Evolutionary conservation across 2,888 invertebrate genomes (phyloP).

Genomic region (Ligdia adustata): DNA sequence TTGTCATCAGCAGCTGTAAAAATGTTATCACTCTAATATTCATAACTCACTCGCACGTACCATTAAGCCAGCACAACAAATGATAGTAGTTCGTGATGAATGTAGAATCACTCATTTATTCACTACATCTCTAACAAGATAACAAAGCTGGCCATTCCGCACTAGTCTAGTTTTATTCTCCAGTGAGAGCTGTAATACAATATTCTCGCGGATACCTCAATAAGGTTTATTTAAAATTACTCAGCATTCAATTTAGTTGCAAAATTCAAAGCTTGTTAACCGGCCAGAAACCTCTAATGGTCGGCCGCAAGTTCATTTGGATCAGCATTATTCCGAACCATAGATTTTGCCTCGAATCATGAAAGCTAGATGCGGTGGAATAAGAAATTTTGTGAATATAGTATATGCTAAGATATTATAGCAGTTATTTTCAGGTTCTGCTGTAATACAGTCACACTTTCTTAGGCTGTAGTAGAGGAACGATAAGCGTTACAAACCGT

Average conservation of each 20-base stretch:
- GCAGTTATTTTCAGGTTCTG: too few species aligned
- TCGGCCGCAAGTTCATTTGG: conserved; percentile 36
- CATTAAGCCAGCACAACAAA: too few species aligned
- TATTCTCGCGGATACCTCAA: conserved; percentile 19
- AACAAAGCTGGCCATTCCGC: background rate
- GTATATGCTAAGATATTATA: too few species aligned
- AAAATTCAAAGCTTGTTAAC: conserved; percentile 37
- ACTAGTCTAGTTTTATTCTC: conserved; percentile 6
- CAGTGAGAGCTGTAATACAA: conserved; percentile 14
- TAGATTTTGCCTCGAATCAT: conserved; percentile 26
- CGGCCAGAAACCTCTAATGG: conserved; percentile 33
- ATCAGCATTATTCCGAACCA: conserved; percentile 37
- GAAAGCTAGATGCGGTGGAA: conserved; percentile 11
- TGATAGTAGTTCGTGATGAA: too few species aligned
- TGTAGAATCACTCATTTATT: too few species aligned
- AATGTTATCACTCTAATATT: too few species aligned
- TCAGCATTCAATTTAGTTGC: conserved; percentile 28
- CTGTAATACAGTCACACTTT: too few species aligned
- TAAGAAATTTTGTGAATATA: too few species aligned
- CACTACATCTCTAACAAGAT: background rate
- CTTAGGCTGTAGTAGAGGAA: too few species aligned
- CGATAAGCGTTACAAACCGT: too few species aligned
- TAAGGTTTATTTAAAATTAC: conserved; percentile 23
- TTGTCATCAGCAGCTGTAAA: too few species aligned
- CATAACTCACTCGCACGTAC: too few species aligned